A percentile compares a stretch with the other conserved stretches of the same genome.
phyloP scores from a whole-genome alignment of 2,888 invertebrate genomes.

The Platycheirus rosarum region DNA sequence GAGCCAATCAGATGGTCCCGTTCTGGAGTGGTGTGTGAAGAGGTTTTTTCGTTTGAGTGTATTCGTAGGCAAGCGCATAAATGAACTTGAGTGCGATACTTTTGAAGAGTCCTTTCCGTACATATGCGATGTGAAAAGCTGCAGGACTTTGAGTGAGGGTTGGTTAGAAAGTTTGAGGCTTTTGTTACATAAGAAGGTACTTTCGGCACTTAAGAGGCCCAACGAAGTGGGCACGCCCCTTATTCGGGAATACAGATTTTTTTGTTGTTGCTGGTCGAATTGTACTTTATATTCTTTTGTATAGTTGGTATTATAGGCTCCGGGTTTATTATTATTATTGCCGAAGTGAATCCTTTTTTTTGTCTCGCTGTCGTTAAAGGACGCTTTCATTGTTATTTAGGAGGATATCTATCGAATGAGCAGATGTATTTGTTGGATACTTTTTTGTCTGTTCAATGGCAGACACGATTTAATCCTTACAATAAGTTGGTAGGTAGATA shows the following conservation, averaged over 20 bases:
- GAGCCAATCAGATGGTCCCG: constrained; percentile 62
- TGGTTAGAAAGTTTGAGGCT: constrained; percentile 64
- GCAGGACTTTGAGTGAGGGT: constrained; percentile 53
- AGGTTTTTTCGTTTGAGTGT: constrained; percentile 57
- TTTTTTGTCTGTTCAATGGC: constrained; percentile 26
- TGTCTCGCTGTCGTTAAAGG: constrained; percentile 35
- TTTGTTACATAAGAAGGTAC: constrained; percentile 72
- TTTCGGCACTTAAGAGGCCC: constrained; percentile 56
- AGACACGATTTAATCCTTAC: constrained; percentile 62
- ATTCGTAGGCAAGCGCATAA: constrained; percentile 73
- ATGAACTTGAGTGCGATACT: constrained; percentile 71
- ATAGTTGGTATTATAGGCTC: constrained; percentile 71
- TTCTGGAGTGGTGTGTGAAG: constrained; percentile 71
- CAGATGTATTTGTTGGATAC: constrained; percentile 68
- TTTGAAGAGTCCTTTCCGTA: constrained; percentile 68
- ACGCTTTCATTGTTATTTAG: constrained; percentile 71
- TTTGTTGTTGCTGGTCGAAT: constrained; percentile 19
- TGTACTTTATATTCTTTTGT: constrained; percentile 38
- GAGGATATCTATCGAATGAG: constrained; percentile 64
- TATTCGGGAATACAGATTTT: constrained; percentile 61
- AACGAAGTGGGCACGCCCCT: constrained; percentile 67
- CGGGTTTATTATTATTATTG: constrained; percentile 72
- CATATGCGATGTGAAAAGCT: constrained; percentile 14
- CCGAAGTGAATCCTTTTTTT: constrained; percentile 61
- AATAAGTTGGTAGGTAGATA: background rate